These are phyloP conservation scores for Brachypterus glaber DNA, from an alignment of 2,888 invertebrate species.

Conservation along the genomic window DNA sequence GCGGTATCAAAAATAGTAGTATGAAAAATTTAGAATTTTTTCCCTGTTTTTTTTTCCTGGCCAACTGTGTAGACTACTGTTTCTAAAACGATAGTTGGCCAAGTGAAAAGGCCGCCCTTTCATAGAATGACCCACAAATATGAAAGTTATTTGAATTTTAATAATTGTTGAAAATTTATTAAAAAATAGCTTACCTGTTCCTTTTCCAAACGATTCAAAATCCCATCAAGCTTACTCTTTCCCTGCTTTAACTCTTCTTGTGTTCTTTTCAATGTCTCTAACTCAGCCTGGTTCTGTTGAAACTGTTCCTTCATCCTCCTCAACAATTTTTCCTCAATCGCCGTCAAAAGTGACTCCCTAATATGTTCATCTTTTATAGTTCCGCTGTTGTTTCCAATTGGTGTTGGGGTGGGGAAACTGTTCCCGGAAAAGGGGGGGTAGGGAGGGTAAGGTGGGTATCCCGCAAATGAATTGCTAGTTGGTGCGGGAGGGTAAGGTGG, in stretches of 20 bases:
- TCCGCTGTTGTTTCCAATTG: conserved; percentile 43
- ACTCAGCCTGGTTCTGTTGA: conserved; percentile 83
- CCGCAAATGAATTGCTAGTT: conserved; percentile 11
- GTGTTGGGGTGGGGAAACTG: conserved; percentile 21
- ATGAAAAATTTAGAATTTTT: no score
- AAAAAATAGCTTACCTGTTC: conserved; percentile 47
- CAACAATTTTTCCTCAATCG: conserved; percentile 89
- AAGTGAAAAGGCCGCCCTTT: no score
- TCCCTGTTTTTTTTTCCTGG: no score
- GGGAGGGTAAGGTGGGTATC: conserved; percentile 18
- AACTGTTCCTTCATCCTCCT: conserved; percentile 81
- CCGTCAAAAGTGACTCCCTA: conserved; percentile 84
- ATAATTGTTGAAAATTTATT: background rate
- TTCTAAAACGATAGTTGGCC: no score
- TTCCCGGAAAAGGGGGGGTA: no score
- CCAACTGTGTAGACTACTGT: no score
- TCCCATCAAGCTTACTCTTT: conserved; percentile 68
- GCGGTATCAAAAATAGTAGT: no score
- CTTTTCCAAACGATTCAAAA: conserved; percentile 64
- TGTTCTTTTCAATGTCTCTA: conserved; percentile 79
- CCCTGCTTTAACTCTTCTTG: conserved; percentile 81
- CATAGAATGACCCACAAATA: no score
- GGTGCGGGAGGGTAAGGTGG: conserved; percentile 22
- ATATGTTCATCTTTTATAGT: conserved; percentile 96
- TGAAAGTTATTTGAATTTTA: background rate